Percentiles rank a stretch among this genome's conserved stretches.
Evolutionary conservation across 92 coral and sea anemone species (phyloP).

Genomic region (Hydrozoanthus gracilis): DNA sequence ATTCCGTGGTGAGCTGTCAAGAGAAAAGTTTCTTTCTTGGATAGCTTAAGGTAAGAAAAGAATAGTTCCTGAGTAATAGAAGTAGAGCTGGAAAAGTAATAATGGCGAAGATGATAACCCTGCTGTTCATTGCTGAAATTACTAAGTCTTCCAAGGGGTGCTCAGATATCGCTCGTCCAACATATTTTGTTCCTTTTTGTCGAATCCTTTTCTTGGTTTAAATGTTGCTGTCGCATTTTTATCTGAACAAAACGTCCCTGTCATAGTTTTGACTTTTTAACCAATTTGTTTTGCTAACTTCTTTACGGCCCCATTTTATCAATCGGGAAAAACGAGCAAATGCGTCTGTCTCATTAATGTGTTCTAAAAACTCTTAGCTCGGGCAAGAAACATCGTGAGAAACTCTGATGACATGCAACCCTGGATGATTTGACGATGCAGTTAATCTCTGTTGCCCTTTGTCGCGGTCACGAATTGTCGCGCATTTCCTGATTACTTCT

Average conservation of each 20-base stretch:
- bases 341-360: too few species aligned
- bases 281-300: too few species aligned
- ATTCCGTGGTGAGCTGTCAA: background rate
- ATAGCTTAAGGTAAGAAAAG: background rate
- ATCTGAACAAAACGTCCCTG: background rate
- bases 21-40: background rate
- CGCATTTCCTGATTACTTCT: too few species aligned
- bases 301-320: too few species aligned
- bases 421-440: too few species aligned
- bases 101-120: background rate
- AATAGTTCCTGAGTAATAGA: background rate
- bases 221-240: background rate
- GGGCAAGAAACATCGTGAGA: too few species aligned
- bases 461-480: too few species aligned
- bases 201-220: background rate
- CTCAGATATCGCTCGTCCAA: background rate
- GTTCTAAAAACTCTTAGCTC: too few species aligned
- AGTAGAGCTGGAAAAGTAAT: background rate
- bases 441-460: too few species aligned
- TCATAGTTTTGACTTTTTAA: too few species aligned
- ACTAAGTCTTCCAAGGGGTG: background rate
- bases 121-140: background rate
- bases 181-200: background rate
- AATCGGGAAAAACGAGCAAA: too few species aligned
- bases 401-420: too few species aligned